Evolutionary conservation across 2,797 vertebrate genomes (phyloP).

Genomic region (Synanceia verrucosa): DNA sequence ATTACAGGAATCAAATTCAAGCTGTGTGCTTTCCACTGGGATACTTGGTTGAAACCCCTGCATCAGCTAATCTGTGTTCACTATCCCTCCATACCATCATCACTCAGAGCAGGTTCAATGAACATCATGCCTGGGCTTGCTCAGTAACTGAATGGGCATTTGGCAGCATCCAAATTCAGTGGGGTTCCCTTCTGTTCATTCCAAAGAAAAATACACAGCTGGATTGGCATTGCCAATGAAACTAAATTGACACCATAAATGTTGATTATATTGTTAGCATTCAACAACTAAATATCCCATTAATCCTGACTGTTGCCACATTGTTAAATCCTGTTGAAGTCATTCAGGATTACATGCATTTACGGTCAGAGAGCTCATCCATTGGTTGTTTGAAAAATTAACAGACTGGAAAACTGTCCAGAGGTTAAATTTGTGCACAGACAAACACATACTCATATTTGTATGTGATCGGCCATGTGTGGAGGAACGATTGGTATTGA

Average conservation of each 20-base stretch:
- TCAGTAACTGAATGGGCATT: background rate
- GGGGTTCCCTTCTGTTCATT: background rate
- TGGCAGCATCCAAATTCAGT: background rate
- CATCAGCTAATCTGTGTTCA: background rate
- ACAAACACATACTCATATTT: background rate
- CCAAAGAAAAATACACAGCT: background rate
- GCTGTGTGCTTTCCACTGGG: too few relatives aligned
- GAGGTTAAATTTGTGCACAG: background rate
- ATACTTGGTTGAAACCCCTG: background rate
- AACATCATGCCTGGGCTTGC: too few relatives aligned
- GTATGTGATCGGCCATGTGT: constrained; percentile 6
- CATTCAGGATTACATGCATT: background rate
- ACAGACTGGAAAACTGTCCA: background rate
- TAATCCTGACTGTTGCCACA: background rate
- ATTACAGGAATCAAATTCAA: too few relatives aligned
- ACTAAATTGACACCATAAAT: background rate
- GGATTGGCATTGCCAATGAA: background rate
- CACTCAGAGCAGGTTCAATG: background rate
- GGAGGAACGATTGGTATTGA: constrained; percentile 30
- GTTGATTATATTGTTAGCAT: background rate
- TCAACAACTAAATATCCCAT: background rate
- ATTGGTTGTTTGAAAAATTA: background rate
- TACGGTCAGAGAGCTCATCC: background rate
- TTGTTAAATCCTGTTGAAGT: constrained; percentile 5
- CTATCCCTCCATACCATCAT: background rate